These are phyloP conservation scores for Oncorhynchus clarkii DNA, from an alignment of 2,113 vertebrate species.

Conservation along the genomic window DNA sequence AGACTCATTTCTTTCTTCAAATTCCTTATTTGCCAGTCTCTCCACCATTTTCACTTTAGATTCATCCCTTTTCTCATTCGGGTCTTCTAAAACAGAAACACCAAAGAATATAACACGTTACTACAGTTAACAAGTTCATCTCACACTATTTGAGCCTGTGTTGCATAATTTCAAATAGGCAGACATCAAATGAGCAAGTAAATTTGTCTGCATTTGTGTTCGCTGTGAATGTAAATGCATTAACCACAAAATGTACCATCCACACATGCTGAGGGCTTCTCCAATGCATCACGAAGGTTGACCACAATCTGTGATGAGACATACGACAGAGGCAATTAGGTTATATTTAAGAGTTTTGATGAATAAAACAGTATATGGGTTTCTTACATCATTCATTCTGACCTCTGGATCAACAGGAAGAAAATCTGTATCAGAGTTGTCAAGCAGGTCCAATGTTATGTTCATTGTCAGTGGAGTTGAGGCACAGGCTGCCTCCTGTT, in stretches of 20 bases:
- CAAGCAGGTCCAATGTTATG: constrained; percentile 64
- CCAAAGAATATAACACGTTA: neutral
- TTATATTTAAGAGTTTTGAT: neutral
- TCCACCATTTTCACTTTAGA: constrained; percentile 3
- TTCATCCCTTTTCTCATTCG: constrained; percentile 18
- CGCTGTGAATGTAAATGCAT: neutral
- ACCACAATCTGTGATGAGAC: constrained; percentile 62
- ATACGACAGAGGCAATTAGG: neutral
- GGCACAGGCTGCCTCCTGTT: neutral
- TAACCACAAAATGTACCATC: constrained; percentile 67
- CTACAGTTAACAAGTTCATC: neutral
- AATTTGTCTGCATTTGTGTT: neutral
- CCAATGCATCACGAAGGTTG: constrained; percentile 72
- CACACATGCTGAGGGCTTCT: constrained; percentile 54
- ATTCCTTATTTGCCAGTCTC: constrained; percentile 16
- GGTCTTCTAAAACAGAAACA: constrained; percentile 7
- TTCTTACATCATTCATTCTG: constrained; percentile 65
- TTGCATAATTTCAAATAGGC: neutral
- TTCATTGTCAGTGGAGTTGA: constrained; percentile 48
- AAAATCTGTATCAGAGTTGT: constrained; percentile 51
- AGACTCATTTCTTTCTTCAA: neutral
- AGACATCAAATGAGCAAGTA: neutral
- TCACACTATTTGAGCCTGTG: neutral
- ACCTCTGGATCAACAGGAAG: constrained; percentile 47
- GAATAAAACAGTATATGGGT: neutral